These are phyloP conservation scores for Eremophila alpestris DNA, from an alignment of 2,797 vertebrate species.

Conservation along the genomic window DNA sequence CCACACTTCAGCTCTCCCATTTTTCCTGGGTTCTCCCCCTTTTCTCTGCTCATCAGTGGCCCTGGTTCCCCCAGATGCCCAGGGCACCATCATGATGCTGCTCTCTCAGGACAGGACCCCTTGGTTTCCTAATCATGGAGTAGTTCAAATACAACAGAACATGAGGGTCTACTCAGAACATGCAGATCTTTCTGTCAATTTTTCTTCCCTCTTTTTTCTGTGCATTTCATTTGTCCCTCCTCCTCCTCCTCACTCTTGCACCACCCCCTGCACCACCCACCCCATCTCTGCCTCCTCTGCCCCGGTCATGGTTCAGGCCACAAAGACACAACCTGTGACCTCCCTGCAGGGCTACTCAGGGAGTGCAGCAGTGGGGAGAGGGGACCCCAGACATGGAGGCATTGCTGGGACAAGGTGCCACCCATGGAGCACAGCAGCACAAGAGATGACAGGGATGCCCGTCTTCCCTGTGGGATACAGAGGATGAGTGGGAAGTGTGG, in stretches of 20 bases:
- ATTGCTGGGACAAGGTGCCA: neutral
- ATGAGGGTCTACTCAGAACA: neutral
- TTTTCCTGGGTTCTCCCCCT: neutral
- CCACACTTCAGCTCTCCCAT: neutral
- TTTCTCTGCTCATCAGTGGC: neutral
- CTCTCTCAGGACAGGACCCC: neutral
- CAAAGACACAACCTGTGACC: neutral
- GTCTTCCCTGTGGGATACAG: accelerated
- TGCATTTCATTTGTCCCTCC: neutral
- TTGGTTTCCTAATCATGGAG: neutral
- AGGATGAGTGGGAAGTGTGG: neutral
- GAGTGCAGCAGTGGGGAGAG: neutral
- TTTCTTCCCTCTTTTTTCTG: neutral
- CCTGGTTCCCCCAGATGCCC: neutral
- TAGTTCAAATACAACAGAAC: neutral
- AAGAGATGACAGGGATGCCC: neutral
- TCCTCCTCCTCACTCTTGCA: neutral
- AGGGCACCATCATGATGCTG: neutral
- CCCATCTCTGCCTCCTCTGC: neutral
- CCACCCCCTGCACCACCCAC: neutral
- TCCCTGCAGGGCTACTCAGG: neutral
- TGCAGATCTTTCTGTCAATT: neutral
- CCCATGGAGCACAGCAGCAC: neutral
- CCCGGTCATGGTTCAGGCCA: neutral
- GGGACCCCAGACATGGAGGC: neutral